Base-by-base conservation (phyloP, 1,140 invertebrate species). In the Wiebesia pumilae region DNA sequence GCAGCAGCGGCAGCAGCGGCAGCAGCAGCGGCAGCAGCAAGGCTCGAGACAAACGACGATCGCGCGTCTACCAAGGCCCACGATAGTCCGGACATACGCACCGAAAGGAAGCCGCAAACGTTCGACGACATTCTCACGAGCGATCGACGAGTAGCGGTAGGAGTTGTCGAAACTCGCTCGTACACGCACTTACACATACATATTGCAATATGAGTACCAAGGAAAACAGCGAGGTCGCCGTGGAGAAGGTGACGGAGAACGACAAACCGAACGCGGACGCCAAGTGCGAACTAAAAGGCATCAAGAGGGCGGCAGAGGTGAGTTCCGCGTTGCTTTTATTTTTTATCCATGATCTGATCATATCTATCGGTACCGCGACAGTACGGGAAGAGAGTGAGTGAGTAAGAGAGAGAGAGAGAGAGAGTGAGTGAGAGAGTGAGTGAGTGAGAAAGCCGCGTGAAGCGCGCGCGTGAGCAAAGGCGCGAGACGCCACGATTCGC, bases 291-390 rank as follows among this genome's bases (percentile, higher is more conserved):
- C 94, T 97, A 89, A 97, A 97, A 95, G 97, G 97, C 93, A 97
- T 96, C 92, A 97, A 97, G 95, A 96, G 97, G 95, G 95, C 97
- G 94, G 96, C 97, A 90, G 97, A 97, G 95, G 97, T 97, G 94
- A 96, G 96, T 96, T 87, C 14, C 47, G 21, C 69, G 79, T 88
- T 88, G 88, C 62, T 83, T 79, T 62, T 69, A 77, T 62, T 65
- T 81, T 71, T 88, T 75, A 79, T 38, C 24, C 24, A 27, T 27
- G 2, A 2, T 62, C 21, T 54, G 21, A 27, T 62, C 3, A 6
- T 62, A 27, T 62, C 24, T 62, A 7, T 62, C 71, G 7, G 35
- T 21, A 24, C 35, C 38, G 71, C 24, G 4, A 67, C 1, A 21
- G 16, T n/a, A n/a, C n/a, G n/a, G n/a, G n/a, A n/a, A 35, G 71